Evolutionary conservation across 2,797 vertebrate species (phyloP).

Genomic region (Glyptemys insculpta): DNA sequence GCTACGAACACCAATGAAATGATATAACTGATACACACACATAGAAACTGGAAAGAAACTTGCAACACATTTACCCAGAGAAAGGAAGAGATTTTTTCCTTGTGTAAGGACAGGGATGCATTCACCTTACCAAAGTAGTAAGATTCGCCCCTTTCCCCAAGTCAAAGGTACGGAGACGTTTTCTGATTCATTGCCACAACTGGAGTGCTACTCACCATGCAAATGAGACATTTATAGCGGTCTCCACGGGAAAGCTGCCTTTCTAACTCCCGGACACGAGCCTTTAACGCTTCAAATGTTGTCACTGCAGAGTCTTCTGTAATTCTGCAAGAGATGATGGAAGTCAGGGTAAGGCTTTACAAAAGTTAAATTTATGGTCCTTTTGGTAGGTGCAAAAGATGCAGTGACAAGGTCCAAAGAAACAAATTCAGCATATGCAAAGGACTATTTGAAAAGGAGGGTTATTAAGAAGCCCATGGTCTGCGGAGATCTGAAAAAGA

Average conservation of each 20-base stretch:
- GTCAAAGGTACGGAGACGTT: conserved; percentile 55
- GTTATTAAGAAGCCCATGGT: background rate
- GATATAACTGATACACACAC: accelerated
- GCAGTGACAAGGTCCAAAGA: background rate
- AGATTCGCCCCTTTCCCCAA: conserved; percentile 11
- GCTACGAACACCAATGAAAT: background rate
- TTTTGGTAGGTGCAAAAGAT: background rate
- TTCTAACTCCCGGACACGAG: conserved; percentile 98
- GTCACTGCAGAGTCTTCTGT: conserved; percentile 98
- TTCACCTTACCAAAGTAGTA: background rate
- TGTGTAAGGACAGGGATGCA: background rate
- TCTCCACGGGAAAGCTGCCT: conserved; percentile 98
- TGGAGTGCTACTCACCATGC: conserved; percentile 92
- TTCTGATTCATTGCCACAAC: conserved; percentile 74
- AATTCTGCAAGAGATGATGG: conserved; percentile 86
- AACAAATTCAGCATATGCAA: background rate
- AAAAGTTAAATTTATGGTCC: background rate
- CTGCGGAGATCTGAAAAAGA: background rate
- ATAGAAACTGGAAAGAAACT: background rate
- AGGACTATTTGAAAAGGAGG: background rate
- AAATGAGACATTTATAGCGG: conserved; percentile 99
- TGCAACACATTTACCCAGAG: background rate
- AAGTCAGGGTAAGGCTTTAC: conserved; percentile 45
- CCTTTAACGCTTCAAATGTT: conserved; percentile 98
- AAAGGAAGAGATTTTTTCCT: background rate